Percentiles rank a stretch among this genome's conserved stretches.
Conservation (phyloP, 2,888 invertebrate genomes). For the Phasia obesa region DNA sequence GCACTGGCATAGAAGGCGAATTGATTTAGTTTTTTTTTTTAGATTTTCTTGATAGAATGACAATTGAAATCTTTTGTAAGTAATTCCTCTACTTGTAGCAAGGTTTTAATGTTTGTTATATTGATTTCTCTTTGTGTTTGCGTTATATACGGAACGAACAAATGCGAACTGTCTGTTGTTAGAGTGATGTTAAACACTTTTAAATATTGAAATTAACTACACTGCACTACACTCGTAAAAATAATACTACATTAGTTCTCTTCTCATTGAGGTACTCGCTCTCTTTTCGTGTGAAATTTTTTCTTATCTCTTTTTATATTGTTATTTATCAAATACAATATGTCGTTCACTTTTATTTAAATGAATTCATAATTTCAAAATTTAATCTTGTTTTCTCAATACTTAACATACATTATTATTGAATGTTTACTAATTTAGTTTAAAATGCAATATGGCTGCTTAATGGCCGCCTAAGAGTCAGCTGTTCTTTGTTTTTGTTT, state of each 20-base stretch:
- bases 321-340: constrained; percentile 36
- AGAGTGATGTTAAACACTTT: constrained; percentile 77
- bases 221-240: constrained; percentile 15
- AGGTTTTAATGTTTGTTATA: constrained; percentile 33
- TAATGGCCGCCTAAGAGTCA: constrained; percentile 45
- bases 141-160: constrained; percentile 70
- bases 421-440: neutral
- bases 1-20: constrained; percentile 95
- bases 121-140: constrained; percentile 73
- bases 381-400: constrained; percentile 8
- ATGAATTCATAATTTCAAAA: constrained; percentile 9
- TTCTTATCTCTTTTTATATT: constrained; percentile 53
- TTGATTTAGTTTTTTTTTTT: constrained; percentile 54
- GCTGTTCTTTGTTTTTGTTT: constrained; percentile 66
- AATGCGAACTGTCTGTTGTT: constrained; percentile 76
- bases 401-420: constrained; percentile 14
- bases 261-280: neutral
- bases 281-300: neutral
- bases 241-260: constrained; percentile 10
- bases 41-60: constrained; percentile 58
- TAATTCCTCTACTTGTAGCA: constrained; percentile 37
- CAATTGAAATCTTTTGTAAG: constrained; percentile 65
- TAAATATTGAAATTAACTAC: constrained; percentile 73
- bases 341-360: constrained; percentile 38
- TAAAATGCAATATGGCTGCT: constrained; percentile 59